Base-by-base conservation (phyloP, 1,140 invertebrate genomes). In the Caenorhabditis inopinata region DNA sequence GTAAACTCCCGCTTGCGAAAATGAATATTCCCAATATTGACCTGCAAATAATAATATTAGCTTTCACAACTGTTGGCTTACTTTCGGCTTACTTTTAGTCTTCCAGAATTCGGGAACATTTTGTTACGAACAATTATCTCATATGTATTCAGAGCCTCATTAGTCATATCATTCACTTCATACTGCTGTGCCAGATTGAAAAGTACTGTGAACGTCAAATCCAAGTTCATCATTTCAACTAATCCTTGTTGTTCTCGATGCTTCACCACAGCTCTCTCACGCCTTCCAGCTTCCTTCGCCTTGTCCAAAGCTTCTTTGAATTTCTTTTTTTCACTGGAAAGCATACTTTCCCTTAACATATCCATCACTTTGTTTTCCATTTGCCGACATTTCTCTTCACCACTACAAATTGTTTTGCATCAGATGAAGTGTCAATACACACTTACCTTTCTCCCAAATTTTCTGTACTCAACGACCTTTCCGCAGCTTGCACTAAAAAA, bases 1-100 rank as follows among this genome's bases (percentile, higher is more conserved):
- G 93, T 92, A 85, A 94, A 95, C 86, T 98, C 94, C 35, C 94
- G 94, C 91, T 96, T 94, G 89, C 94, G 94, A 83, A 94, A 95
- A 89, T 97, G 96, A 87, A 98, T 96, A 88, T 98, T 98, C 1
- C 96, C 97, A 93, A 99, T 98, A 87, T 99, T 99, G 0, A 98
- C 92, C 77, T 78, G 29, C 12, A 78, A 16, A 29, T 45, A 74
- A 7, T 7, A 7, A 42, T 42, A 42, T 42, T 42, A 42, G 9
- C 7, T 23, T 74, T 74, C n/a, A n/a, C n/a, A n/a, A n/a, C n/a
- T n/a, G n/a, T n/a, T n/a, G n/a, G n/a, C n/a, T n/a, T n/a, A n/a
- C 6, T 73, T 73, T 73, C 3, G 1, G 35, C n/a, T 47, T 12
- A 78, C 80, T 91, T 96, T 96, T 0, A 99, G 89, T 82, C 96